Conservation (phyloP, 1,140 invertebrate genomes). For the Manduca sexta region DNA sequence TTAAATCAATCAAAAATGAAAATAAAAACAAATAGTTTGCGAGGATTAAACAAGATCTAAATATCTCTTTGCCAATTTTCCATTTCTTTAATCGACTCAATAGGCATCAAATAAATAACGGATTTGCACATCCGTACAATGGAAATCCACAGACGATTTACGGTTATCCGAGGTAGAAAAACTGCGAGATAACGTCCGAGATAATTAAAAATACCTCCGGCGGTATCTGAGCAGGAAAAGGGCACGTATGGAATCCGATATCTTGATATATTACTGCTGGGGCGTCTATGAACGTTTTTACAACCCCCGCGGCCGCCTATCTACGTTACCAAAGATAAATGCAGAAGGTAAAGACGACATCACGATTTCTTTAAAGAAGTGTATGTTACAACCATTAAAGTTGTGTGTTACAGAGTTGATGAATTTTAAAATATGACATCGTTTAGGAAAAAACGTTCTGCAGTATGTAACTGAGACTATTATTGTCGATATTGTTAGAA, state of each 20-base stretch:
- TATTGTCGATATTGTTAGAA: too few relatives aligned
- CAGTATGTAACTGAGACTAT: too few relatives aligned
- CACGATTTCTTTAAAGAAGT: background rate
- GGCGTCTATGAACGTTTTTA: slow-evolving; percentile 37
- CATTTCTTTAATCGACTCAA: too few relatives aligned
- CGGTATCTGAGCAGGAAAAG: slow-evolving; percentile 18
- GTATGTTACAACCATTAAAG: too few relatives aligned
- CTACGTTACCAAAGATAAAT: background rate
- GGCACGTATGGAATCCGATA: slow-evolving; percentile 43
- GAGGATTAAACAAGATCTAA: too few relatives aligned
- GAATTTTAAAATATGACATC: too few relatives aligned
- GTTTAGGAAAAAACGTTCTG: too few relatives aligned
- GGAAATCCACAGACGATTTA: background rate
- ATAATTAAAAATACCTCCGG: slow-evolving; percentile 21
- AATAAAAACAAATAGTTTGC: too few relatives aligned
- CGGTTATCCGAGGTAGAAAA: background rate
- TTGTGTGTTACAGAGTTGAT: too few relatives aligned
- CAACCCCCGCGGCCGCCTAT: slow-evolving; percentile 47
- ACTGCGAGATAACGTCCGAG: slow-evolving; percentile 12
- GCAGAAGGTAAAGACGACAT: slow-evolving; percentile 1
- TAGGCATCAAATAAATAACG: too few relatives aligned
- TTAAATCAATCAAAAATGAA: too few relatives aligned
- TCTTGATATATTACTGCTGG: slow-evolving; percentile 50
- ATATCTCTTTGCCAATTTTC: too few relatives aligned
- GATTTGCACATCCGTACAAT: background rate